A percentile compares a stretch with the other conserved stretches of the same genome.
phyloP scores from a whole-genome alignment of 2,888 invertebrate species.

The Schrankia costaestrigalis region DNA sequence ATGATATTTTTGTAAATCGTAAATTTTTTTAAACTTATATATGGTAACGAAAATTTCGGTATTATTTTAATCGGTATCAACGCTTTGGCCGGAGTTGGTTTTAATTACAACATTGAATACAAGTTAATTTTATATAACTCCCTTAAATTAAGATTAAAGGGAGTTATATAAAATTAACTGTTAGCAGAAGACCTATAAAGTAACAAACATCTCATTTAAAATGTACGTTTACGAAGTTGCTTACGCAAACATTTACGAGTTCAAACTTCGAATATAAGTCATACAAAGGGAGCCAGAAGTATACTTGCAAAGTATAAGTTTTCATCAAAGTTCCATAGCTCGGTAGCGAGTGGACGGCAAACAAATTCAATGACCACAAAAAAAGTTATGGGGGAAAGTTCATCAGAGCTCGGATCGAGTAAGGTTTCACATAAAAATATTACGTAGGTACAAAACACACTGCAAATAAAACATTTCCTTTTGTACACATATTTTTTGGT shows the following conservation, averaged over 20 bases:
- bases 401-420: slow-evolving; percentile 33
- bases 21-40: too few relatives aligned
- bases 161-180: too few relatives aligned
- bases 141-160: too few relatives aligned
- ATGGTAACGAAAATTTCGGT: too few relatives aligned
- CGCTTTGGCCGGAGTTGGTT: too few relatives aligned
- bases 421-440: slow-evolving; percentile 41
- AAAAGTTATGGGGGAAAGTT: slow-evolving; percentile 57
- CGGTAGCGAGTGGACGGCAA: slow-evolving; percentile 58
- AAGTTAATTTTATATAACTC: too few relatives aligned
- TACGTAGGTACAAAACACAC: slow-evolving; percentile 23
- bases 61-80: too few relatives aligned
- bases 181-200: background rate
- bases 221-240: slow-evolving; percentile 27
- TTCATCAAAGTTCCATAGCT: slow-evolving; percentile 58
- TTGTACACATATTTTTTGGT: too few relatives aligned
- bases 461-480: slow-evolving; percentile 18
- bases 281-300: slow-evolving; percentile 45
- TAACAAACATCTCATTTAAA: slow-evolving; percentile 18
- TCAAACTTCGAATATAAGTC: slow-evolving; percentile 47
- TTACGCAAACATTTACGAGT: slow-evolving; percentile 33
- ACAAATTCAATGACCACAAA: slow-evolving; percentile 69
- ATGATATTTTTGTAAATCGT: too few relatives aligned
- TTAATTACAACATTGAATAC: too few relatives aligned
- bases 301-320: slow-evolving; percentile 51